These are phyloP conservation scores for Drosophila histrio DNA, from an alignment of 2,888 invertebrate species.

Conservation along the genomic window DNA sequence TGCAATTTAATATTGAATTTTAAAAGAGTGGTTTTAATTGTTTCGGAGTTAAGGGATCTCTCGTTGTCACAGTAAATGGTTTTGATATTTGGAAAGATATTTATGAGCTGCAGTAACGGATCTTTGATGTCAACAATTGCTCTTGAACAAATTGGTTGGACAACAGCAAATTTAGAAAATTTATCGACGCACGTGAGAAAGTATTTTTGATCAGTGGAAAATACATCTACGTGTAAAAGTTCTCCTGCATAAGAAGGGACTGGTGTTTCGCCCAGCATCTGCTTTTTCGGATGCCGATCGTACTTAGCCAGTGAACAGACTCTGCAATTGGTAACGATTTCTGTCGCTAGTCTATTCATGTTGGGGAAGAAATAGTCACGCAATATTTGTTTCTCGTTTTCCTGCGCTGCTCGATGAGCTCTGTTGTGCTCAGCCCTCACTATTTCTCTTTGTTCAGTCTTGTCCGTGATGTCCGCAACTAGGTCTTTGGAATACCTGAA, in stretches of 20 bases:
- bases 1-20: not conserved
- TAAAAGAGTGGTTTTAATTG: not conserved
- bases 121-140: slow-evolving; percentile 1
- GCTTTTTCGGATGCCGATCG: slow-evolving; percentile 1
- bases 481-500: not conserved
- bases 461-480: not conserved
- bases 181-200: slow-evolving; percentile 8
- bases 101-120: not conserved
- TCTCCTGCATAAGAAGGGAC: slow-evolving; percentile 1
- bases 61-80: slow-evolving; percentile 12
- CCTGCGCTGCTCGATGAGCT: not conserved
- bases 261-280: slow-evolving; percentile 9
- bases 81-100: too few relatives aligned
- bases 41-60: slow-evolving; percentile 5
- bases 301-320: slow-evolving; percentile 2
- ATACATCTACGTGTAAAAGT: not conserved
- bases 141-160: not conserved
- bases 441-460: slow-evolving; percentile 1
- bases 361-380: not conserved
- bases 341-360: not conserved
- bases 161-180: too few relatives aligned
- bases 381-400: slow-evolving; percentile 1
- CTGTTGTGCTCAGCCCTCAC: not conserved
- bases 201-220: not conserved
- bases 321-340: slow-evolving; percentile 1